Percentiles rank a stretch among this genome's conserved stretches.
Conservation (phyloP, 2,888 invertebrate species). For the Epirrhoe alternata region DNA sequence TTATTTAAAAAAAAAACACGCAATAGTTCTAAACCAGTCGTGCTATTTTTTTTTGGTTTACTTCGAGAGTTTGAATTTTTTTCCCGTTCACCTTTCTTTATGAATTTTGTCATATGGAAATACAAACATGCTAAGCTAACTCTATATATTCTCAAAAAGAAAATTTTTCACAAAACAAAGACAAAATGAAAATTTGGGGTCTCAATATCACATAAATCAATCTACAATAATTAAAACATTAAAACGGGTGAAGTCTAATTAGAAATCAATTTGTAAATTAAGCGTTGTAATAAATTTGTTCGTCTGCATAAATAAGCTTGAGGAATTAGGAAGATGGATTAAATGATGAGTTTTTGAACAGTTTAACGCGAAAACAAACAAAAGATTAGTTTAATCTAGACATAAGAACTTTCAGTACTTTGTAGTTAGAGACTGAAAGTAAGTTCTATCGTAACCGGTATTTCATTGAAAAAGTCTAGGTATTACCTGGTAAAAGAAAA, state of each 20-base stretch:
- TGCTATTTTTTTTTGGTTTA: too few relatives aligned
- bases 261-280: conserved; percentile 14
- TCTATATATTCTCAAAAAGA: neutral
- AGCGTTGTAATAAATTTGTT: conserved; percentile 16
- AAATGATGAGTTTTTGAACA: conserved; percentile 2
- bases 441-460: too few relatives aligned
- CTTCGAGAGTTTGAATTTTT: too few relatives aligned
- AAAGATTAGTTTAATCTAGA: neutral
- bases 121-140: too few relatives aligned
- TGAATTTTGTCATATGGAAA: too few relatives aligned
- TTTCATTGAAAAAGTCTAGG: too few relatives aligned
- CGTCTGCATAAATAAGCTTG: conserved; percentile 4
- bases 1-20: too few relatives aligned
- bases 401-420: neutral
- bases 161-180: neutral
- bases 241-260: conserved; percentile 11
- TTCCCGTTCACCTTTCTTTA: too few relatives aligned
- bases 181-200: neutral
- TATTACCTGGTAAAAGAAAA: too few relatives aligned
- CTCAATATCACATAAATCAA: conserved; percentile 32
- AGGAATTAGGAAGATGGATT: conserved; percentile 8
- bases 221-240: conserved; percentile 13
- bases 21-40: too few relatives aligned
- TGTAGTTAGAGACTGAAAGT: too few relatives aligned
- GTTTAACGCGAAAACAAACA: neutral